Evolutionary conservation across 2,797 vertebrate species (phyloP), one percentile per base, ranked within the genome.

Genomic region (Erethizon dorsatum): DNA sequence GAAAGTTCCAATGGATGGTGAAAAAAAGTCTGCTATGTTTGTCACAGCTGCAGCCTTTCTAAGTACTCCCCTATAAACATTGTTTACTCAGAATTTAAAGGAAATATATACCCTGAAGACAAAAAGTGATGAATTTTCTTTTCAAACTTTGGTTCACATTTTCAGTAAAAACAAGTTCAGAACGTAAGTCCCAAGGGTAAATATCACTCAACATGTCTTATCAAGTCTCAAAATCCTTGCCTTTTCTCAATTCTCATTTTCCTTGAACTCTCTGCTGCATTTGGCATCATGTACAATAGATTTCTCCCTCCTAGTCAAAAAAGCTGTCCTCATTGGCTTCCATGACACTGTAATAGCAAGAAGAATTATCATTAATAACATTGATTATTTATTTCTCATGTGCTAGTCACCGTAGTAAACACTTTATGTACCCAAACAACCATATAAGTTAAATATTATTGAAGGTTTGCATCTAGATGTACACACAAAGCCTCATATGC

Each of bases 131-230:
- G 57, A 14, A 47, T 85, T 94, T 95, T 87, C 45, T 95, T 79
- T 93, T 82, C n/a, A 82, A 87, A 80, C 41, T 83, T 41, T 82
- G 67, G 94, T 83, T 97, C 90, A 65, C 59, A 94, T 79, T 90
- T 95, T 50, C 69, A 96, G 63, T 94, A 84, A 73, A 88, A 93
- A 73, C n/a, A 87, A 92, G 7, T 63, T 79, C 78, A 91, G 82
- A 96, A 93, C 37, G 11, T 73, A 73, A 73, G 45, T 87, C 33
- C 93, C 61, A 91, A 95, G 78, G 83, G 89, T 86, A 96, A 96
- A 94, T 90, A 89, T 80, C 83, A 95, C 57, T 95, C 54, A 59
- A 17, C 3, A 91, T 90, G 90, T 97, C 45, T 88, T 94, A 94
- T 83, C 13, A 95, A 88, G 20, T 78, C 61, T 95, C 67, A 92